Evolutionary conservation across 2,888 invertebrate genomes (phyloP).

Genomic region (Chelonus formosanus): DNA sequence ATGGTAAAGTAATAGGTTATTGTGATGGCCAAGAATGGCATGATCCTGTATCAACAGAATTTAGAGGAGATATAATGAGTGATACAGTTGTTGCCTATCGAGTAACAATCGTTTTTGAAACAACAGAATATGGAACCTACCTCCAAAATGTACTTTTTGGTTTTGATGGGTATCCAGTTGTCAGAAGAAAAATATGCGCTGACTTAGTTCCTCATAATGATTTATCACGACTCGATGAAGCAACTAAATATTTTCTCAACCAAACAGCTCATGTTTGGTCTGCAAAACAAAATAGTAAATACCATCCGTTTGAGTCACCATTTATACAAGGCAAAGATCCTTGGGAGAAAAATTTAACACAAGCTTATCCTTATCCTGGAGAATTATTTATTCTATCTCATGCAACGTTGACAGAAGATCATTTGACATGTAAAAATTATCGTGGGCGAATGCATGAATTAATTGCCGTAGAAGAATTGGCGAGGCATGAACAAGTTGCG

Average conservation of each 20-base stretch:
- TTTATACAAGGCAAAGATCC: constrained; percentile 68
- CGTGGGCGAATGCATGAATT: constrained; percentile 78
- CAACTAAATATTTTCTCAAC: constrained; percentile 71
- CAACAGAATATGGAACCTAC: constrained; percentile 74
- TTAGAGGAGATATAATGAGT: constrained; percentile 27
- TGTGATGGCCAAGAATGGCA: constrained; percentile 49
- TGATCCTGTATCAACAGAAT: constrained; percentile 20
- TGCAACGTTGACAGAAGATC: constrained; percentile 72
- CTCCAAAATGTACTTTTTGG: constrained; percentile 81
- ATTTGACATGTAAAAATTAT: constrained; percentile 75
- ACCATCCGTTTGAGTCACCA: constrained; percentile 69
- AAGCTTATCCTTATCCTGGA: constrained; percentile 74
- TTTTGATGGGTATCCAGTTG: constrained; percentile 73
- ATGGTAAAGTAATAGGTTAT: constrained; percentile 40
- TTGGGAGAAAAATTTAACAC: constrained; percentile 66
- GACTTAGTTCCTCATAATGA: constrained; percentile 79
- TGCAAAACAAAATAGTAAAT: constrained; percentile 63
- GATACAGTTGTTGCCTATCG: constrained; percentile 32
- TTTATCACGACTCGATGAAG: constrained; percentile 72
- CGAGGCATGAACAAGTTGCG: constrained; percentile 75
- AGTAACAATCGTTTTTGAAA: constrained; percentile 37
- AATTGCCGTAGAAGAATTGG: constrained; percentile 80
- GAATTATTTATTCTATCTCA: constrained; percentile 75
- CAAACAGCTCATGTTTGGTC: constrained; percentile 74
- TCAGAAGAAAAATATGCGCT: constrained; percentile 76